Conservation (phyloP, 2,113 vertebrate species). For the Plotosus lineatus region DNA sequence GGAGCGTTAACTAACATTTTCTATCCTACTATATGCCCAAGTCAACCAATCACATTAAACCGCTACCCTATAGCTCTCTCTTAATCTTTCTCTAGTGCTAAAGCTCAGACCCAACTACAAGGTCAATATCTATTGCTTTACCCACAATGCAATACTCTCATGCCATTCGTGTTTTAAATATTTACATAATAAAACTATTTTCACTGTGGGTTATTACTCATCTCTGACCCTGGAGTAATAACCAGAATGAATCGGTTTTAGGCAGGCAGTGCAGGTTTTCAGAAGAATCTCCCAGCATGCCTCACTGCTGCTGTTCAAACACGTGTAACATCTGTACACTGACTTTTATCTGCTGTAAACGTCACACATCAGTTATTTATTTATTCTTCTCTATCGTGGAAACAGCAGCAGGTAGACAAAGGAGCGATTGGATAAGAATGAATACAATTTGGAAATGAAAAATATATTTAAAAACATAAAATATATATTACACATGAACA, state of each 20-base stretch:
- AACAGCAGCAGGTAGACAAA: neutral
- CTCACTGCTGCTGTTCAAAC: neutral
- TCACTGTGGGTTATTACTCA: neutral
- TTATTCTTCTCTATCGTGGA: neutral
- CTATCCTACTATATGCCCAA: too few species aligned
- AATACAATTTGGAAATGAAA: neutral
- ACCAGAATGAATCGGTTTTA: conserved; percentile 1
- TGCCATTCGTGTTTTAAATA: too few species aligned
- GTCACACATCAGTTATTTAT: neutral
- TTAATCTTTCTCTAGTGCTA: too few species aligned
- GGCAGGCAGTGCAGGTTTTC: neutral
- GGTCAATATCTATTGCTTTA: too few species aligned
- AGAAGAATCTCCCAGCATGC: conserved; percentile 4
- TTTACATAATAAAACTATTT: too few species aligned
- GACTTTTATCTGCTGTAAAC: neutral
- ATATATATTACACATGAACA: too few species aligned
- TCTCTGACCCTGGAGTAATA: neutral
- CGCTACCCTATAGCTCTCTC: neutral
- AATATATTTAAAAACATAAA: too few species aligned
- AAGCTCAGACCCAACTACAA: too few species aligned
- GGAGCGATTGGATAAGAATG: neutral
- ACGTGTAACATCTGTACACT: neutral
- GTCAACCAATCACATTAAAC: neutral
- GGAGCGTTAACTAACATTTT: too few species aligned
- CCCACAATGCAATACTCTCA: neutral